Percentiles rank a stretch among this genome's conserved stretches.
Conservation (phyloP, 2,888 invertebrate species). For the Drosophila demipolita region DNA sequence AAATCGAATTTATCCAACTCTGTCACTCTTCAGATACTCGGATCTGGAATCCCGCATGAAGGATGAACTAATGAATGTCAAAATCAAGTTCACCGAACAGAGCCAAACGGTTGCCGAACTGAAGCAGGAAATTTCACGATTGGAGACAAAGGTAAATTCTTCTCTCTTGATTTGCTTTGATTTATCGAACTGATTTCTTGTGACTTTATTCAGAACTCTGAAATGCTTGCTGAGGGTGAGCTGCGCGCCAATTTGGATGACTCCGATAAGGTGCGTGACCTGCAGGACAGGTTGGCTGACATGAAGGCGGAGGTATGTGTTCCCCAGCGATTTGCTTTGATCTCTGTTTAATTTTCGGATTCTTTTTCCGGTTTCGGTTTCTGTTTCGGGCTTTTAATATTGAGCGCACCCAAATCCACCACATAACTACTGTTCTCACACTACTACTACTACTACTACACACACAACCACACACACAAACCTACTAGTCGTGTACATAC, state of each 20-base stretch:
- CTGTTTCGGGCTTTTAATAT: slow-evolving; percentile 17
- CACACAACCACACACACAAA: slow-evolving; percentile 10
- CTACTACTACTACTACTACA: background rate
- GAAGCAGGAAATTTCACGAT: slow-evolving; percentile 95
- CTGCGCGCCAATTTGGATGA: slow-evolving; percentile 94
- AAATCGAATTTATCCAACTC: background rate
- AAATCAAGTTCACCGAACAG: slow-evolving; percentile 97
- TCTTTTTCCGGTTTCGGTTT: slow-evolving; percentile 39
- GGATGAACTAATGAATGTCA: slow-evolving; percentile 96
- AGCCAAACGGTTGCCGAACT: slow-evolving; percentile 97
- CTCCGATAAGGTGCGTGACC: slow-evolving; percentile 93
- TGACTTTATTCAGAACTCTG: slow-evolving; percentile 90
- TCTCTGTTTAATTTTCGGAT: slow-evolving; percentile 23
- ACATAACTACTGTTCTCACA: slow-evolving; percentile 9
- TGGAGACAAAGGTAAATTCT: slow-evolving; percentile 94
- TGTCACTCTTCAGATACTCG: slow-evolving; percentile 79
- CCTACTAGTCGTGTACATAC: slow-evolving; percentile 27
- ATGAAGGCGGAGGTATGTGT: slow-evolving; percentile 95
- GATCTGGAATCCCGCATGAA: slow-evolving; percentile 87
- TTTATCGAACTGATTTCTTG: background rate
- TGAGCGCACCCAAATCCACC: slow-evolving; percentile 26
- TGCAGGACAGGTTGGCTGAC: slow-evolving; percentile 96
- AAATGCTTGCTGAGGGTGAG: slow-evolving; percentile 96
- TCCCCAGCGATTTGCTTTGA: slow-evolving; percentile 11
- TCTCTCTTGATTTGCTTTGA: background rate